Base-by-base conservation (phyloP, 2,888 invertebrate species). In the Boloria euphrosyne region DNA sequence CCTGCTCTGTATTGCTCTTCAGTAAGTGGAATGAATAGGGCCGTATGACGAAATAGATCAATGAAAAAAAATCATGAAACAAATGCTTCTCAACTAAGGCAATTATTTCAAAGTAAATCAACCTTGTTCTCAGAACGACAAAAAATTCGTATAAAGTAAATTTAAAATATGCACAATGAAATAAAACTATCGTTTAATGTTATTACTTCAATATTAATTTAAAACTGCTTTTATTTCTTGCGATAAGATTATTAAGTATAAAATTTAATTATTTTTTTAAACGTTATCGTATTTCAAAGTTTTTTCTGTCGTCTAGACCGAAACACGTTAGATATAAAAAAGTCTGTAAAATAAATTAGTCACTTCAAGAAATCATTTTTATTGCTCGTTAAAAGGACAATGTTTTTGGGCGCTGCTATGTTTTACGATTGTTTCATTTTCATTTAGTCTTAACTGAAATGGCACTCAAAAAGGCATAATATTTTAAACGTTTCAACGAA, bases 1-100 rank as follows among this genome's bases (percentile, higher is more conserved):
- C 68, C 71, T 74, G 74, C 71, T 63, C 64, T 52, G 66, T 71
- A 74, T 72, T 58, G 72, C 68, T 64, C 58, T 46, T 55, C 62
- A 58, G 22, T 63, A 68, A 67, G 70, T 63, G 68, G 63, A 60
- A 63, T 66, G 63, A 62, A 69, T 66, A 63, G 66, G 62, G 49
- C 46, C 27, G 60, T 49, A 60, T 62, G 49, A 66, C 50, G 55
- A 55, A 58, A 52, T 61, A 65, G 59, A 49, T 31, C 47, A 59
- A 27, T 38, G 38, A 50, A 47, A 59, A 59, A 58, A 59, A 50
- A 59, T 59, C 38, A 59, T 59, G 49, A 59, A 49, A n/a, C 31
- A n/a, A 13, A 49, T 49, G 17, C 31, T 38, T 38, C 10, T 38
- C 31, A 38, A 38, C 31, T 38, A 38, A 38, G 31, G 31, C 31